Percentiles rank a stretch among this genome's conserved stretches.
These are phyloP conservation scores for Pseudotriccus pelzelni DNA, from an alignment of 2,797 vertebrate species.

Conservation along the genomic window DNA sequence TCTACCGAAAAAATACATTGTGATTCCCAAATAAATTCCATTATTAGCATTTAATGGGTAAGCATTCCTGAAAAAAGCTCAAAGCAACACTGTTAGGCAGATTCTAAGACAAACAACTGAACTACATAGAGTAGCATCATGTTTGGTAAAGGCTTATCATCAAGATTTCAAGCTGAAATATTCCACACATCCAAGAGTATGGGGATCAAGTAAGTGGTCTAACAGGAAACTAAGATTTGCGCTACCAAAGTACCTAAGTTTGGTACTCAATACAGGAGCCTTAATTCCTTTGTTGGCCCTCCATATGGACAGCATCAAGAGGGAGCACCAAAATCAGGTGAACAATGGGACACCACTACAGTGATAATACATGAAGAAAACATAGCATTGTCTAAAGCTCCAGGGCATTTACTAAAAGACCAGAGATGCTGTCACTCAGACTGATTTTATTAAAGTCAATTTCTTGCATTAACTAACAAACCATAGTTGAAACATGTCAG, in stretches of 20 bases:
- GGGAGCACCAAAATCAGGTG: background rate
- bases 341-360: background rate
- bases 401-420: background rate
- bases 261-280: background rate
- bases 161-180: background rate
- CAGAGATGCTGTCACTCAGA: background rate
- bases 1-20: background rate
- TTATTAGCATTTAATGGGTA: background rate
- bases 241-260: background rate
- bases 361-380: background rate
- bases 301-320: background rate
- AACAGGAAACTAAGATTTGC: background rate
- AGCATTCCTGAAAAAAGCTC: background rate
- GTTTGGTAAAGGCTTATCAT: background rate
- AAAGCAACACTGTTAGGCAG: background rate
- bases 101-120: background rate
- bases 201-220: background rate
- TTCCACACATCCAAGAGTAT: background rate
- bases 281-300: background rate
- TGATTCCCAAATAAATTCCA: background rate
- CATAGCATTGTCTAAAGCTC: background rate
- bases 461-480: background rate
- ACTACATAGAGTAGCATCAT: background rate
- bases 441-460: background rate
- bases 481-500: fast-evolving